Evolutionary conservation across 2,797 vertebrate genomes (phyloP), one percentile per base, ranked within the genome.

Genomic region (Tokudaia muenninki): DNA sequence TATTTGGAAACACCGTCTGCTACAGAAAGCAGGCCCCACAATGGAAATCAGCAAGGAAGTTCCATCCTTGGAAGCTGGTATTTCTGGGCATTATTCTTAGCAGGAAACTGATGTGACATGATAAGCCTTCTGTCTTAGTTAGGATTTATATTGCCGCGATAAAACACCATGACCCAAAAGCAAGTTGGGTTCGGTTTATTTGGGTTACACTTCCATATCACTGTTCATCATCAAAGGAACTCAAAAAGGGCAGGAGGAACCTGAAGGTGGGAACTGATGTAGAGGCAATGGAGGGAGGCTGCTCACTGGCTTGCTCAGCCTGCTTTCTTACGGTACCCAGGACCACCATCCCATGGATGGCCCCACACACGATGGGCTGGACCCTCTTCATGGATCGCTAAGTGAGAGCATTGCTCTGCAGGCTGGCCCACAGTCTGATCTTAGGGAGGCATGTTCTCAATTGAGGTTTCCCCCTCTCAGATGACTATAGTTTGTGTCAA

Each of bases 1-100:
- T 70, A 84, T 72, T 87, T 87, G 65, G 17, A 91, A 96, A 96
- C 29, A 63, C 79, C 77, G 37, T 44, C 17, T 63, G 78, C 72
- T 80, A 87, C 41, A 44, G 89, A 52, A 11, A 2, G 34, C 90
- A 77, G 81, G 57, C 83, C 16, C 1, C 0, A 0, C 70, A 16
- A 10, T 9, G 22, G 44, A 34, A 63, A 3, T 37, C 52, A 65
- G 78, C 24, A 34, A 57, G 50, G 31, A 67, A 52, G 31, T 81
- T 88, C 21, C 31, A 6, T 31, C 47, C 55, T 4, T 6, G 59
- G n/a, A 94, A 77, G n/a, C n/a, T 80, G 37, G 0, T 75, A 52
- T 44, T 88, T 84, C 90, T 82, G 55, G n/a, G 14, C 31, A 17
- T 31, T 57, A 50, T 29, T 77, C 65, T 59, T 16, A 19, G 84